Percentiles rank a stretch among this genome's conserved stretches.
phyloP scores from a whole-genome alignment of 2,113 vertebrate species.

The Athene noctua region DNA sequence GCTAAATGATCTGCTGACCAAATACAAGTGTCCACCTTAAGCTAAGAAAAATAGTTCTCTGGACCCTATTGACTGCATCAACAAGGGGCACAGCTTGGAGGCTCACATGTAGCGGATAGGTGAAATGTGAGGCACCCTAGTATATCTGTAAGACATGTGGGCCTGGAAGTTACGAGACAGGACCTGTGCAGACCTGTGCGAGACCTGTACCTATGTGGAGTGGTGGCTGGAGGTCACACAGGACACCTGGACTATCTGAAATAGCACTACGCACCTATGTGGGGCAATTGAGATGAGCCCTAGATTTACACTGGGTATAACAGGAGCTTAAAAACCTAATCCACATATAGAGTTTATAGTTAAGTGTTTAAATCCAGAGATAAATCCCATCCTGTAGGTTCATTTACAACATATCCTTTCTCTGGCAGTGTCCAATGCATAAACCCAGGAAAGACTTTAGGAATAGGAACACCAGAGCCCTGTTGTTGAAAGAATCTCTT shows the following conservation, averaged over 20 bases:
- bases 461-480: background rate
- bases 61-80: background rate
- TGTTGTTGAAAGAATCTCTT: background rate
- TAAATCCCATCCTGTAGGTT: background rate
- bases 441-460: background rate
- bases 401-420: background rate
- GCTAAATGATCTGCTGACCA: background rate
- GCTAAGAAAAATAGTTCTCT: background rate
- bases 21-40: background rate
- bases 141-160: background rate
- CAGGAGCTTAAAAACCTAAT: background rate
- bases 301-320: background rate
- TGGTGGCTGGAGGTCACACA: background rate
- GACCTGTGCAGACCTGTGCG: background rate
- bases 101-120: background rate
- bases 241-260: background rate
- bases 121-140: background rate
- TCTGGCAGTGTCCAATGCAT: background rate
- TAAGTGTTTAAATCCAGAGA: background rate
- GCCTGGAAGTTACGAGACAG: background rate
- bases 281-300: background rate
- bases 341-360: background rate
- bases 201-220: background rate
- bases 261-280: background rate
- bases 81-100: too few relatives aligned